phyloP scores from a whole-genome alignment of 2,113 vertebrate species.

The Chloropsis hardwickii region DNA sequence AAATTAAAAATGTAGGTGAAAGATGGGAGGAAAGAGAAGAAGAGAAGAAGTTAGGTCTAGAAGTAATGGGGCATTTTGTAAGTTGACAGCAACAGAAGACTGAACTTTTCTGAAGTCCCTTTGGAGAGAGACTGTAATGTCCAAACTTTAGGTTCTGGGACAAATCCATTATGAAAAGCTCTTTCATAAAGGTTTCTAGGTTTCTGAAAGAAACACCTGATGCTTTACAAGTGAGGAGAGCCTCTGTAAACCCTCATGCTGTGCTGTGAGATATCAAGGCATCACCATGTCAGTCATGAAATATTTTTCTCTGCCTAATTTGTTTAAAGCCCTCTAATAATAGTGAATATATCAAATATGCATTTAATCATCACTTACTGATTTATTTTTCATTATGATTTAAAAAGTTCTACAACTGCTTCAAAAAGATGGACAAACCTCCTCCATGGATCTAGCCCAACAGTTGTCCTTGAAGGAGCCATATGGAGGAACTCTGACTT shows the following conservation, averaged over 20 bases:
- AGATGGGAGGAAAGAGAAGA: not conserved
- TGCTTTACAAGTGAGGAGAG: not conserved
- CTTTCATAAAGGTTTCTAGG: not conserved
- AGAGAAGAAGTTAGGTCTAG: not conserved
- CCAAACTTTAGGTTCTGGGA: not conserved
- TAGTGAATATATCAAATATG: not conserved
- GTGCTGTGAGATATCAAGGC: not conserved
- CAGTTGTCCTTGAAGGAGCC: not conserved
- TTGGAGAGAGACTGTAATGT: not conserved
- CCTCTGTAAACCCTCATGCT: rapidly evolving
- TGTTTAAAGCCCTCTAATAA: not conserved
- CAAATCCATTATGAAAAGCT: not conserved
- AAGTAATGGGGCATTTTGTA: not conserved
- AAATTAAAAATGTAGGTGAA: not conserved
- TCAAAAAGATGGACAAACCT: not conserved
- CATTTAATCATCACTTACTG: not conserved
- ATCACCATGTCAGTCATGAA: not conserved
- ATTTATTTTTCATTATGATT: not conserved
- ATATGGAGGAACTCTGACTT: not conserved
- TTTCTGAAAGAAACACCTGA: not conserved
- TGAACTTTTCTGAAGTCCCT: not conserved
- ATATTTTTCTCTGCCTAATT: not conserved
- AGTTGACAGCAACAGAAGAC: not conserved
- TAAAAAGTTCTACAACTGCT: not conserved
- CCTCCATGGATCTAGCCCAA: not conserved